Conservation (phyloP, 2,888 invertebrate genomes). For the Parascotia fuliginaria region DNA sequence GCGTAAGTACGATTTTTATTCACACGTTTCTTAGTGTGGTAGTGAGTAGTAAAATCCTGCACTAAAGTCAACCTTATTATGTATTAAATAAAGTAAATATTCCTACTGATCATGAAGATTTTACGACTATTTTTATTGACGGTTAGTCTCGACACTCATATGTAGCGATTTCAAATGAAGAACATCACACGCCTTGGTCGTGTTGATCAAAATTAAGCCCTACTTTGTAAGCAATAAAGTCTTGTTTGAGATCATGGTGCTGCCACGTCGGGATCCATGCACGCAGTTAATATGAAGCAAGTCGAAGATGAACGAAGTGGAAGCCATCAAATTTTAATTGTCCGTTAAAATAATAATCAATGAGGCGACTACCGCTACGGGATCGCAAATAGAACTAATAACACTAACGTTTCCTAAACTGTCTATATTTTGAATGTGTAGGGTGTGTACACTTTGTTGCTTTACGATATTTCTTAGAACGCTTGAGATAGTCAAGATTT, state of each 20-base stretch:
- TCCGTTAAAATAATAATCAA: slow-evolving; percentile 85
- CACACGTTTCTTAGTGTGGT: slow-evolving; percentile 75
- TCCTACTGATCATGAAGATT: slow-evolving; percentile 48
- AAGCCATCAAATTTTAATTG: slow-evolving; percentile 85
- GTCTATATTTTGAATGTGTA: slow-evolving; percentile 22
- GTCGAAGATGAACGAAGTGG: slow-evolving; percentile 81
- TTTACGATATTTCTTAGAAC: slow-evolving; percentile 16
- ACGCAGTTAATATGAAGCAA: slow-evolving; percentile 60
- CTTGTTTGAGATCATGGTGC: slow-evolving; percentile 34
- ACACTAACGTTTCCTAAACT: slow-evolving; percentile 42
- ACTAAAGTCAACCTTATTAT: slow-evolving; percentile 20
- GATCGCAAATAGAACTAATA: slow-evolving; percentile 71
- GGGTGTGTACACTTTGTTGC: slow-evolving; percentile 32
- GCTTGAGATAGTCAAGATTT: slow-evolving; percentile 9
- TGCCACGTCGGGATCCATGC: slow-evolving; percentile 35
- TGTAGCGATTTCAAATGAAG: slow-evolving; percentile 67
- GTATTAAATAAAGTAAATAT: slow-evolving; percentile 42
- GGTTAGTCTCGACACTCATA: slow-evolving; percentile 81
- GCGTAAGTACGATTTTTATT: slow-evolving; percentile 85
- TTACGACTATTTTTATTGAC: slow-evolving; percentile 85
- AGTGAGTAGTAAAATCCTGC: slow-evolving; percentile 43
- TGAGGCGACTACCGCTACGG: slow-evolving; percentile 76
- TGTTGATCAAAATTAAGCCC: slow-evolving; percentile 51
- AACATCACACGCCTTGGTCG: slow-evolving; percentile 56
- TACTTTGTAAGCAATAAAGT: slow-evolving; percentile 48